phyloP scores from a whole-genome alignment of 2,888 invertebrate genomes.

The Dryococelus australis region DNA sequence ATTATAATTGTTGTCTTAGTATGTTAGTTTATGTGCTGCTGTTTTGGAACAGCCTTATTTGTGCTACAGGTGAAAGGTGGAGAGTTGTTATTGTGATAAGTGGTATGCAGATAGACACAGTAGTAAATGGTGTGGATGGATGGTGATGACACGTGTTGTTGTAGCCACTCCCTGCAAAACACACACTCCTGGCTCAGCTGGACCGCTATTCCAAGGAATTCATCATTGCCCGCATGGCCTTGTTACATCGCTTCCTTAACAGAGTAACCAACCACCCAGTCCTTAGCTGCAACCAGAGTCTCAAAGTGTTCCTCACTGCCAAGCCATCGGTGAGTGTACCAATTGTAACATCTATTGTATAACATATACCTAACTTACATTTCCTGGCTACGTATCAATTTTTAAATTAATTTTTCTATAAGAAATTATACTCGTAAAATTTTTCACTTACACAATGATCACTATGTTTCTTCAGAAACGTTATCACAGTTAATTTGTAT shows the following conservation, averaged over 20 bases:
- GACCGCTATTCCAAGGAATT: constrained; percentile 77
- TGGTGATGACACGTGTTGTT: constrained; percentile 26
- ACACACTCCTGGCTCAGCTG: constrained; percentile 70
- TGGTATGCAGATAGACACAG: no score
- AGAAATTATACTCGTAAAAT: no score
- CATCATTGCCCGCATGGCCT: constrained; percentile 69
- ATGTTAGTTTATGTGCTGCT: no score
- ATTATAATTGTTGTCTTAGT: no score
- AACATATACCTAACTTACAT: neutral
- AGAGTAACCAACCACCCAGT: constrained; percentile 74
- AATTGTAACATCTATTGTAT: neutral
- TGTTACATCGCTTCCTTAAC: constrained; percentile 70
- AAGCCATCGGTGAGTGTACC: constrained; percentile 65
- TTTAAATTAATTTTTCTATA: no score
- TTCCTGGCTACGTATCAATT: neutral
- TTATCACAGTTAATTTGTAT: no score
- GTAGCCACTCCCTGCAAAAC: constrained; percentile 75
- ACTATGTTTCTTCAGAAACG: no score
- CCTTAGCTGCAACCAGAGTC: constrained; percentile 69
- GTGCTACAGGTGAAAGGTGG: no score
- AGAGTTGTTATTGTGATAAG: no score
- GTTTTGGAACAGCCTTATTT: no score
- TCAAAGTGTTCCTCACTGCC: constrained; percentile 71
- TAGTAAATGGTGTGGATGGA: no score
- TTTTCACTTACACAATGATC: no score